These are phyloP conservation scores for Discoglossus pictus DNA, from an alignment of 2,797 vertebrate genomes.

Conservation along the genomic window DNA sequence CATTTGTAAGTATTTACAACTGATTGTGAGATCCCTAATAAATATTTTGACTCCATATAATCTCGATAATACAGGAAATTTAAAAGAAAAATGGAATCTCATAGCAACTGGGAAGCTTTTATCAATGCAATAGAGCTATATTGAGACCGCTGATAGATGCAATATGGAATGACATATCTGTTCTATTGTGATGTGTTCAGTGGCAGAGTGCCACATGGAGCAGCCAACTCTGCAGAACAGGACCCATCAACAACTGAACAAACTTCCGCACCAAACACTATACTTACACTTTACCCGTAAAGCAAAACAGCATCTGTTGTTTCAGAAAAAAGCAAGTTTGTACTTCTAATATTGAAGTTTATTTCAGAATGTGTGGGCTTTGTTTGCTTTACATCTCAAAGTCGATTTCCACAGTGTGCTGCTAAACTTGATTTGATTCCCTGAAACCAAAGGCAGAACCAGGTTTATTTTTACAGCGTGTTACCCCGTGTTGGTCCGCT, in stretches of 20 bases:
- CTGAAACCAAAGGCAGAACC: not conserved
- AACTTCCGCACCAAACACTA: slow-evolving; percentile 39
- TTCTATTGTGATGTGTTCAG: slow-evolving; percentile 29
- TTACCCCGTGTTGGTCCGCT: too few relatives aligned
- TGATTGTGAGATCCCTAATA: too few relatives aligned
- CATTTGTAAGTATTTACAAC: too few relatives aligned
- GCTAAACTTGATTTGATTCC: not conserved
- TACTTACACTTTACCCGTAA: slow-evolving; percentile 43
- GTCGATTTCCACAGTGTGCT: slow-evolving; percentile 1
- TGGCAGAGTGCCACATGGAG: slow-evolving; percentile 40
- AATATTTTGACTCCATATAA: too few relatives aligned
- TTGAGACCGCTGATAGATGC: too few relatives aligned
- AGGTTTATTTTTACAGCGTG: too few relatives aligned
- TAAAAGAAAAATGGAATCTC: too few relatives aligned
- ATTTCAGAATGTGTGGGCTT: slow-evolving; percentile 27
- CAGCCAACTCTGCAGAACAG: slow-evolving; percentile 34
- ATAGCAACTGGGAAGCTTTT: too few relatives aligned
- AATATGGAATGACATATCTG: slow-evolving; percentile 21
- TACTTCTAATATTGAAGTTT: slow-evolving; percentile 40
- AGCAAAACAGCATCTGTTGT: slow-evolving; percentile 52
- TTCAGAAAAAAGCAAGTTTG: slow-evolving; percentile 22
- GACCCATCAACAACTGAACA: slow-evolving; percentile 35
- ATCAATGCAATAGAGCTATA: too few relatives aligned
- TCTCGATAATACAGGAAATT: too few relatives aligned
- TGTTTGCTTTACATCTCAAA: slow-evolving; percentile 23